phyloP scores from a whole-genome alignment of 2,113 vertebrate genomes.

The Perca schrenkii region DNA sequence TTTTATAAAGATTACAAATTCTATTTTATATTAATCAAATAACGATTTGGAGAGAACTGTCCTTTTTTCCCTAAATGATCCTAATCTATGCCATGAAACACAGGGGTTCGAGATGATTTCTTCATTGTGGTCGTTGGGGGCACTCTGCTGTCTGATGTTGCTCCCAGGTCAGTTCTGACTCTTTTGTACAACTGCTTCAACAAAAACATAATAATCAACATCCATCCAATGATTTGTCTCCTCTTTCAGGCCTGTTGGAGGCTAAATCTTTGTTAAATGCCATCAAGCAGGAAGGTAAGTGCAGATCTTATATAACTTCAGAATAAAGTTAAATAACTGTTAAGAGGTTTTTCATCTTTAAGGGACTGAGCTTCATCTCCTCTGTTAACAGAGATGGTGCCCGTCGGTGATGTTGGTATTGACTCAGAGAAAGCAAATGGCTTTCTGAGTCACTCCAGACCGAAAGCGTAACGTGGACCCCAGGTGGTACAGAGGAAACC shows the following conservation, averaged over 20 bases:
- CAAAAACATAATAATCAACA: background rate
- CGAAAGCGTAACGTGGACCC: slow-evolving; percentile 81
- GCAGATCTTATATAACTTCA: background rate
- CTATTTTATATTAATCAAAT: background rate
- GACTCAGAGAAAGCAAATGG: slow-evolving; percentile 72
- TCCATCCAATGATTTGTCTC: background rate
- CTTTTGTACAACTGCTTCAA: background rate
- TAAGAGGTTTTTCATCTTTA: background rate
- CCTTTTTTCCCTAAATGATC: background rate
- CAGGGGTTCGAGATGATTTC: slow-evolving; percentile 78
- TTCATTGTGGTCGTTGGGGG: slow-evolving; percentile 55
- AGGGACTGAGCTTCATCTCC: background rate
- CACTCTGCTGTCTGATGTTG: slow-evolving; percentile 70
- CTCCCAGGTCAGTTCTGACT: slow-evolving; percentile 74
- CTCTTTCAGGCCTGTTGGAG: slow-evolving; percentile 72
- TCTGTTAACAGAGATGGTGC: slow-evolving; percentile 67
- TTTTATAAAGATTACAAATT: background rate
- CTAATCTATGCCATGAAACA: background rate
- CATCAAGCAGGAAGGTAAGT: slow-evolving; percentile 79
- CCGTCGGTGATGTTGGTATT: slow-evolving; percentile 66
- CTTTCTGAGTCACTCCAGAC: slow-evolving; percentile 81
- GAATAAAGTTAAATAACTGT: background rate
- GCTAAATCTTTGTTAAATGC: slow-evolving; percentile 78
- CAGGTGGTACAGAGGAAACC: slow-evolving; percentile 81
- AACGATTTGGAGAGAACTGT: background rate